Conservation (phyloP, 1,140 invertebrate genomes). For the Bombus difficillimus region DNA sequence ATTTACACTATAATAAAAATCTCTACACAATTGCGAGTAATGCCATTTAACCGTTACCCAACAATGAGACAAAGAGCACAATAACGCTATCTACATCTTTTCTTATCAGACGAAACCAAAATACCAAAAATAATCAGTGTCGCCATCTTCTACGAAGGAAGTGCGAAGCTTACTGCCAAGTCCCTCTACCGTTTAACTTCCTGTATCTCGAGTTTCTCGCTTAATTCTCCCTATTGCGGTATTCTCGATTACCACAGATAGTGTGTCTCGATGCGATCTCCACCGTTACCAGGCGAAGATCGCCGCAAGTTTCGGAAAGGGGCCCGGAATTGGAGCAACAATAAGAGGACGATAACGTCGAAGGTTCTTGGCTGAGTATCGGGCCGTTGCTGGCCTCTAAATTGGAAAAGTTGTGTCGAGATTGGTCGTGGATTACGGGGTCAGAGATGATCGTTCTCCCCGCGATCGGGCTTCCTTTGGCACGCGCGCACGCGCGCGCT, state of each 20-base stretch:
- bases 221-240: not conserved
- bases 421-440: slow-evolving; percentile 26
- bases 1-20: not conserved
- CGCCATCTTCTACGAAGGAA: not conserved
- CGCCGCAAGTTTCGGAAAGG: not conserved
- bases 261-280: slow-evolving; percentile 18
- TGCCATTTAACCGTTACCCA: not conserved
- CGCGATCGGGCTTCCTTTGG: slow-evolving; percentile 15
- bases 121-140: not conserved
- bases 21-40: not conserved
- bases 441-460: slow-evolving; percentile 21
- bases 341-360: not conserved
- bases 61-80: not conserved
- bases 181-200: not conserved
- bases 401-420: slow-evolving; percentile 4
- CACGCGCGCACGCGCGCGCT: slow-evolving; percentile 10
- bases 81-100: not conserved
- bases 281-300: not conserved
- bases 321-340: not conserved
- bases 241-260: not conserved
- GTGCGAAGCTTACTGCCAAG: not conserved
- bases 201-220: not conserved
- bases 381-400: not conserved
- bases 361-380: slow-evolving; percentile 14
- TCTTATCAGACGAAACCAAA: not conserved